Evolutionary conservation across 2,888 invertebrate species (phyloP).

Genomic region (Aquatica leii): DNA sequence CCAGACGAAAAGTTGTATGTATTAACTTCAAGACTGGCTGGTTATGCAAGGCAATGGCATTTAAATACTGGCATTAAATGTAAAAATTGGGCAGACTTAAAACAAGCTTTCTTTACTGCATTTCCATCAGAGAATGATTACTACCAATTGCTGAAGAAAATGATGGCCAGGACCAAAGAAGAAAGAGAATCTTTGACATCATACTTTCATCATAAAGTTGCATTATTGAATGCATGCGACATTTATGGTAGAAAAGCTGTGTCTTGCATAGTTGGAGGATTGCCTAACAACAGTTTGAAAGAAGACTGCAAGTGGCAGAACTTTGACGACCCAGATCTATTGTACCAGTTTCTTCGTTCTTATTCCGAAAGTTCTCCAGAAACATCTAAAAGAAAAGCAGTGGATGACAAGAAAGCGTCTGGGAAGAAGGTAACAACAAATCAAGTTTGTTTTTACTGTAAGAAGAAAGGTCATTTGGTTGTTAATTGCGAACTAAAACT

Average conservation of each 20-base stretch:
- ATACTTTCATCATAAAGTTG: conserved; percentile 47
- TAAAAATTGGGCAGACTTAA: conserved; percentile 35
- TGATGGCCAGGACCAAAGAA: conserved; percentile 41
- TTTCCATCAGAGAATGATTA: conserved; percentile 42
- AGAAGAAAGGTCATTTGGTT: not conserved
- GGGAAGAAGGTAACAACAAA: not conserved
- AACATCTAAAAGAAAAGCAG: not conserved
- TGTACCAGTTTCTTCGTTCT: conserved; percentile 26
- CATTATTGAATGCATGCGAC: conserved; percentile 42
- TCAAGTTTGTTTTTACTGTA: not conserved
- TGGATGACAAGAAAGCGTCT: not conserved
- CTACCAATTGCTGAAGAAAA: conserved; percentile 32
- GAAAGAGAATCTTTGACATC: conserved; percentile 41
- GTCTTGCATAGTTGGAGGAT: conserved; percentile 48
- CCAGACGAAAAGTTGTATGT: conserved; percentile 43
- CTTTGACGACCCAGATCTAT: conserved; percentile 24
- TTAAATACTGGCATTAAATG: conserved; percentile 38
- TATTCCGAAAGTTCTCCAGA: not conserved
- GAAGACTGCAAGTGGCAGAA: conserved; percentile 18
- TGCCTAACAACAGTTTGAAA: conserved; percentile 21
- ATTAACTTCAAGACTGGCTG: conserved; percentile 43
- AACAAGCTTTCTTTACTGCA: conserved; percentile 31
- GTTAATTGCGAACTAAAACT: not conserved
- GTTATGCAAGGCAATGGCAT: conserved; percentile 46
- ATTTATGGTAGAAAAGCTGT: conserved; percentile 45